Conservation (phyloP, 2,888 invertebrate species). For the Cheilosia vulpina region DNA sequence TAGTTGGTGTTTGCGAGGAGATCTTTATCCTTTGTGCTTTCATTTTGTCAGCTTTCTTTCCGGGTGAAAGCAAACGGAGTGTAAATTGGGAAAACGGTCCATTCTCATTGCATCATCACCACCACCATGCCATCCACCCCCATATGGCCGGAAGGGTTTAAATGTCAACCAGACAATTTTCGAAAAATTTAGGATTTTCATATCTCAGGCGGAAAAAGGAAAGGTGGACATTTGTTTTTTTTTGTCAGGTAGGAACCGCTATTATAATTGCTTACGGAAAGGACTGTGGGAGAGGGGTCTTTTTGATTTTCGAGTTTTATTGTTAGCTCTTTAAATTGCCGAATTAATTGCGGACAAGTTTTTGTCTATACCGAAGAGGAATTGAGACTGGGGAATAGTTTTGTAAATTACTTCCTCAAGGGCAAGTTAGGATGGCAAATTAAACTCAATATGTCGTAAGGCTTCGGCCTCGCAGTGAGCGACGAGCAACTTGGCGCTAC, state of each 20-base stretch:
- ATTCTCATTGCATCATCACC: too few relatives aligned
- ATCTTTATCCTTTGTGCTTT: constrained; percentile 33
- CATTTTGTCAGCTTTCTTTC: constrained; percentile 6
- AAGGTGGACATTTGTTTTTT: neutral
- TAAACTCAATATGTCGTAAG: too few relatives aligned
- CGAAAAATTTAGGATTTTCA: constrained; percentile 10
- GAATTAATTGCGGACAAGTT: neutral
- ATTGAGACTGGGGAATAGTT: neutral
- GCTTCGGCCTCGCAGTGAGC: too few relatives aligned
- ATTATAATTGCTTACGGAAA: neutral
- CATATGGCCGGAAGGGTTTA: neutral
- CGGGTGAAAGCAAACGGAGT: constrained; percentile 9
- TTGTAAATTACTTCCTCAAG: neutral
- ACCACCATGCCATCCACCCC: neutral
- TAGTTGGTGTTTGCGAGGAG: constrained; percentile 13
- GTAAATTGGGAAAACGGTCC: constrained; percentile 25
- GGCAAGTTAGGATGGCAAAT: too few relatives aligned
- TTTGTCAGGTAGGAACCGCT: neutral
- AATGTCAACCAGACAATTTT: constrained; percentile 30
- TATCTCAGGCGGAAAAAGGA: neutral
- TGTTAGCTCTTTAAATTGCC: neutral
- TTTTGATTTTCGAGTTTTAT: neutral
- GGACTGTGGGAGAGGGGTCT: neutral
- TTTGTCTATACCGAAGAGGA: neutral
- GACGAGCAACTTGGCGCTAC: too few relatives aligned